These are phyloP conservation scores for Pomatorhinus ruficollis DNA, from an alignment of 2,113 vertebrate species.

Conservation along the genomic window DNA sequence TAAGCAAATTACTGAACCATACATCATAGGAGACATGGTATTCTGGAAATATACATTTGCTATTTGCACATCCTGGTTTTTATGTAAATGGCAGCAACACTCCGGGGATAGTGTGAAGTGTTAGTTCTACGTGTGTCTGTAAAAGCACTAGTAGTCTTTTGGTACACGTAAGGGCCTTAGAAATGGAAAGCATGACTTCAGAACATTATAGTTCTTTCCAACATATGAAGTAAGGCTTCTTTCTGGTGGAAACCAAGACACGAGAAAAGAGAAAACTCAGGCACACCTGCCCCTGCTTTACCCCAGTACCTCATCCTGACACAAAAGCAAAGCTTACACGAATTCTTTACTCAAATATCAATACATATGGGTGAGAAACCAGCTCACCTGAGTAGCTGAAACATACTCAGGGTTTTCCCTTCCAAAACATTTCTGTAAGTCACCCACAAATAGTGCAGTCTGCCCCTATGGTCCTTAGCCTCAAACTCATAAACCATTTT, in stretches of 20 bases:
- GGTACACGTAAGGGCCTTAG: accelerated
- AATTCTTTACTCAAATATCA: not conserved
- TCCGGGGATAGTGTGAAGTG: not conserved
- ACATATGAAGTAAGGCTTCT: not conserved
- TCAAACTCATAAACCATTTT: not conserved
- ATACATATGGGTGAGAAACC: not conserved
- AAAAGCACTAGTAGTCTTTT: not conserved
- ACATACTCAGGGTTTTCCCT: not conserved
- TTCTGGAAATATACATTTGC: not conserved
- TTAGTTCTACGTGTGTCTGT: accelerated
- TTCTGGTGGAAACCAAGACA: not conserved
- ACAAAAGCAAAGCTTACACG: not conserved
- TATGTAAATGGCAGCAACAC: not conserved
- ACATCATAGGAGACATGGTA: not conserved
- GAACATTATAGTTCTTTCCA: not conserved
- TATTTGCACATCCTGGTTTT: not conserved
- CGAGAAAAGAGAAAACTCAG: not conserved
- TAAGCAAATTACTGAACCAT: not conserved
- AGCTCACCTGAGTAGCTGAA: not conserved
- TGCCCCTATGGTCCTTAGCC: not conserved
- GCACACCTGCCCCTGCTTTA: accelerated
- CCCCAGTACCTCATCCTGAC: not conserved
- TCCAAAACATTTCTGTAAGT: not conserved
- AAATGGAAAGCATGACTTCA: not conserved
- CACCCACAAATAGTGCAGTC: not conserved